Evolutionary conservation across 2,888 invertebrate species (phyloP), one percentile per base, ranked within the genome.

Genomic region (Eutolmus rufibarbis): DNA sequence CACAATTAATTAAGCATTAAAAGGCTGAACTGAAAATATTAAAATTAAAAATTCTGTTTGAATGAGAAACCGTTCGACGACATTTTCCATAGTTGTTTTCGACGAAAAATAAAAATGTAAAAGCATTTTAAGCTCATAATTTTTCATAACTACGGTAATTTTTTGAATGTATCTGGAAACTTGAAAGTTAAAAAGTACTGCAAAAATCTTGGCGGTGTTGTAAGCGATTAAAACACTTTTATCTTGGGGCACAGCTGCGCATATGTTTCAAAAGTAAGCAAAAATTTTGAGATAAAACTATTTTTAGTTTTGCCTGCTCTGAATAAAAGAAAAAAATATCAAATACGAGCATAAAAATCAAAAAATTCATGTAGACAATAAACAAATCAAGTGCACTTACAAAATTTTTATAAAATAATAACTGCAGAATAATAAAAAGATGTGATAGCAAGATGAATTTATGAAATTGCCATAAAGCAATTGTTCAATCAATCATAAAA

Each of bases 381-480:
- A 66, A 28, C n/a, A 81, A 81, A 81, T 16, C 16, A 85, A 85
- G 57, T 85, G 85, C 74, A 85, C 84, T 84, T 84, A 66, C 66
- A 66, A n/a, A 51, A 7, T 16, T n/a, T 5, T 51, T 46, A 46
- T 46, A 16, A 19, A 19, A 1, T 56, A 56, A 16, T 9, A 40
- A 40, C 40, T 40, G 28, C 66, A 28, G 28, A 66, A 4, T 23
- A 66, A 66, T 19, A 12, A 8, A 66, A 66, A 66, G 37, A 51
- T 74, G 74, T 66, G 74, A 85, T 85, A 85, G 16, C 37, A 46
- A 85, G 43, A 85, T n/a, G 31, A 74, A 34, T 85, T 74, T n/a
- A 66, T 9, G 37, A 66, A 85, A 51, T 66, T 37, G 40, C 85
- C 40, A 74, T 85, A 19, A 85, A 46, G 19, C 66, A 74, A 74